Percentiles rank a stretch among this genome's conserved stretches.
These are phyloP conservation scores for Struthidea cinerea DNA, from an alignment of 2,113 vertebrate species.

Conservation along the genomic window DNA sequence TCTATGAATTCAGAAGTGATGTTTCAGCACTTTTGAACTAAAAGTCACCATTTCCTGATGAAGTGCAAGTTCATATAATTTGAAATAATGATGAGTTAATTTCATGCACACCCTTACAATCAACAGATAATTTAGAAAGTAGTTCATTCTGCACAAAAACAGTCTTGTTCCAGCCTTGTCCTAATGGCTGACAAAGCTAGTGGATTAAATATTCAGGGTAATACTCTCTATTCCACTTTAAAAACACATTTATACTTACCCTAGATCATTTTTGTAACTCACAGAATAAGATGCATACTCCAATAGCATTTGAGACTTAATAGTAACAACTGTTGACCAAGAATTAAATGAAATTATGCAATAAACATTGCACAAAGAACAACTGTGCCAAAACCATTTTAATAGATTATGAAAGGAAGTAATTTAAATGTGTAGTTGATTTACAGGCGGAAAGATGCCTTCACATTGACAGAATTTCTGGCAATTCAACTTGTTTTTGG, in stretches of 20 bases:
- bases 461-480: conserved; percentile 51
- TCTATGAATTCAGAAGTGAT: conserved; percentile 46
- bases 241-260: neutral
- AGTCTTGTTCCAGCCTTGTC: neutral
- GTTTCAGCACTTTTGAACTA: conserved; percentile 3
- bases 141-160: conserved; percentile 20
- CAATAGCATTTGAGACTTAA: conserved; percentile 7
- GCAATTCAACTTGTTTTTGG: conserved; percentile 42
- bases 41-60: conserved; percentile 37
- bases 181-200: neutral
- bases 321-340: conserved; percentile 9
- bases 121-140: conserved; percentile 49
- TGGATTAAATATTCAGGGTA: conserved; percentile 45
- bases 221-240: conserved; percentile 3
- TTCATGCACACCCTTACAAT: conserved; percentile 9
- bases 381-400: conserved; percentile 21
- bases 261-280: conserved; percentile 7
- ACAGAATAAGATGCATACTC: neutral
- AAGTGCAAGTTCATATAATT: conserved; percentile 9
- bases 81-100: conserved; percentile 39
- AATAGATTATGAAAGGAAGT: conserved; percentile 51
- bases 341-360: conserved; percentile 36
- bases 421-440: conserved; percentile 53
- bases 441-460: conserved; percentile 49
- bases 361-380: conserved; percentile 30